Conservation (phyloP, 2,888 invertebrate genomes). For the Dorcus hopei region DNA sequence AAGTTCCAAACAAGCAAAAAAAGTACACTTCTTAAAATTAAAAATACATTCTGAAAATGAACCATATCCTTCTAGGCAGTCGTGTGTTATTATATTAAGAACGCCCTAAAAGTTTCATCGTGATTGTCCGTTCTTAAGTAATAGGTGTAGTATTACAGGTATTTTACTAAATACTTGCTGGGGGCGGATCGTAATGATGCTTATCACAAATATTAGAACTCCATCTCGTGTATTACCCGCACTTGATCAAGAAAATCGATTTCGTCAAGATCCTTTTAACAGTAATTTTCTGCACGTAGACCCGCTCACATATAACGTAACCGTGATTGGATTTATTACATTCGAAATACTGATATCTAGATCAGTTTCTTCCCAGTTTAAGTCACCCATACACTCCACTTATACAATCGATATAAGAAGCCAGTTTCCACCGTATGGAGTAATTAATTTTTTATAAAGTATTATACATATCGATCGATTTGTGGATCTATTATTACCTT, state of each 20-base stretch:
- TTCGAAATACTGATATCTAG: too few relatives aligned
- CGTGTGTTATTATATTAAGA: conserved; percentile 17
- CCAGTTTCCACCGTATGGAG: too few relatives aligned
- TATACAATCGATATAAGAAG: too few relatives aligned
- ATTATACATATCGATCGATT: too few relatives aligned
- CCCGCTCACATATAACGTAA: too few relatives aligned
- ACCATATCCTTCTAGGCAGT: conserved; percentile 9
- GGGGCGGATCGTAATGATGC: conserved; percentile 24
- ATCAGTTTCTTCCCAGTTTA: too few relatives aligned
- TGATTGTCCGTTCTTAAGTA: conserved; percentile 26
- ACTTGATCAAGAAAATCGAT: background rate
- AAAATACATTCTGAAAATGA: conserved; percentile 8
- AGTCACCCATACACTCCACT: too few relatives aligned
- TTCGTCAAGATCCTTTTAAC: background rate
- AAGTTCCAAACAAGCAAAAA: too few relatives aligned
- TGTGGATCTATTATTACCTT: too few relatives aligned
- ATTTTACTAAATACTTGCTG: conserved; percentile 27
- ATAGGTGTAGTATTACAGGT: conserved; percentile 28
- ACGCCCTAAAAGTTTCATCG: conserved; percentile 17
- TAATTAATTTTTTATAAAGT: too few relatives aligned
- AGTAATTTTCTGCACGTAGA: background rate
- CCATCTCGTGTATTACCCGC: conserved; percentile 7
- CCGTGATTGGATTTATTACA: too few relatives aligned
- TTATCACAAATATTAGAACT: conserved; percentile 27
- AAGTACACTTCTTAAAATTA: background rate